Evolutionary conservation across 2,888 invertebrate genomes (phyloP).

Genomic region (Sinotaia quadrata): DNA sequence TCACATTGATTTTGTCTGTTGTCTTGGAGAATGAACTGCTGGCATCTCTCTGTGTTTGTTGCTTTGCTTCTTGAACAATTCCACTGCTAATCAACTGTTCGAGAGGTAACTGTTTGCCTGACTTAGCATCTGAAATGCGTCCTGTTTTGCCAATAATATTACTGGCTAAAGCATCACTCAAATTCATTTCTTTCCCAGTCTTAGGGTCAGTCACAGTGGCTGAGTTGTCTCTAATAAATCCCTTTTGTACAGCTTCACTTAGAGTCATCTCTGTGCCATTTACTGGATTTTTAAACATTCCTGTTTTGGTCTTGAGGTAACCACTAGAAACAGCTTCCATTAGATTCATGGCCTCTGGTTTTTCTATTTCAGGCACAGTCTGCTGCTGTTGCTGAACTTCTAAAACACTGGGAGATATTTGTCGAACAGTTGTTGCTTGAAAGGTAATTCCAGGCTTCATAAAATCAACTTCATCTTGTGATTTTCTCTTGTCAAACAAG

Average conservation of each 20-base stretch:
- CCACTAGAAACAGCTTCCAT: slow-evolving; percentile 74
- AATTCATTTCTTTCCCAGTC: slow-evolving; percentile 74
- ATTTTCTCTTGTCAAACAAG: slow-evolving; percentile 22
- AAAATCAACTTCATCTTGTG: slow-evolving; percentile 5
- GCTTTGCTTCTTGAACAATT: slow-evolving; percentile 49
- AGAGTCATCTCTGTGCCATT: slow-evolving; percentile 86
- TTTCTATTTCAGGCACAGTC: slow-evolving; percentile 26
- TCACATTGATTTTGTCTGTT: slow-evolving; percentile 54
- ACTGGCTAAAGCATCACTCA: slow-evolving; percentile 82
- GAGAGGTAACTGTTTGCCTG: slow-evolving; percentile 40
- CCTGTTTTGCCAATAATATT: slow-evolving; percentile 53
- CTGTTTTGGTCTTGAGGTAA: slow-evolving; percentile 84
- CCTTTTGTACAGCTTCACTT: slow-evolving; percentile 81
- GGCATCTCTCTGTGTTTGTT: slow-evolving; percentile 39
- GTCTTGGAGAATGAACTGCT: slow-evolving; percentile 52
- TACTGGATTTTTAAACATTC: slow-evolving; percentile 82
- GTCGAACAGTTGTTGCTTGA: slow-evolving; percentile 46
- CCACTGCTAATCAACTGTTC: slow-evolving; percentile 65
- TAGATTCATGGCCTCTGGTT: slow-evolving; percentile 50
- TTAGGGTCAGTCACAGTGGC: slow-evolving; percentile 46
- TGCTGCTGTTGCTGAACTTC: slow-evolving; percentile 53
- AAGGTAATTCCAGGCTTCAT: slow-evolving; percentile 35
- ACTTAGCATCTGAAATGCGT: slow-evolving; percentile 41
- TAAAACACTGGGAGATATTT: slow-evolving; percentile 45
- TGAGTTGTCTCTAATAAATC: slow-evolving; percentile 54